Evolutionary conservation across 2,888 invertebrate genomes (phyloP).

Genomic region (Phyllotreta cruciferae): DNA sequence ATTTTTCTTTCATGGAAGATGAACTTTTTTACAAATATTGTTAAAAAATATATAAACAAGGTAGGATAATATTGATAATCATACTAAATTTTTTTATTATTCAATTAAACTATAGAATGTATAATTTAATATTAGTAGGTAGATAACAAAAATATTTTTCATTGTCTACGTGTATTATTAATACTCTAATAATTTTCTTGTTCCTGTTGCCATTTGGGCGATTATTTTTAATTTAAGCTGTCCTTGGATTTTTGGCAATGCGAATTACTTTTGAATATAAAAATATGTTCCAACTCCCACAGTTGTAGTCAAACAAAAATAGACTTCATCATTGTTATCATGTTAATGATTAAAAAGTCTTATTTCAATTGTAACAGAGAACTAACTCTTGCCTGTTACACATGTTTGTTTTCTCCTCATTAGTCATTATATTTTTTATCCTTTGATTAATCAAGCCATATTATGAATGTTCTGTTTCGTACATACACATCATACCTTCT

Average conservation of each 20-base stretch:
- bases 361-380: neutral
- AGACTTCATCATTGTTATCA: neutral
- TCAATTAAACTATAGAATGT: neutral
- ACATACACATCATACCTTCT: too few species aligned
- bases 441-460: too few species aligned
- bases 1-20: slow-evolving; percentile 32
- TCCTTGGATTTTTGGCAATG: slow-evolving; percentile 23
- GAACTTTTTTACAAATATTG: slow-evolving; percentile 40
- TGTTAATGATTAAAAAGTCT: neutral
- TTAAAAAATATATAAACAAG: slow-evolving; percentile 38
- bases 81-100: neutral
- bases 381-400: too few species aligned
- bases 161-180: neutral
- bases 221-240: slow-evolving; percentile 3
- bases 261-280: slow-evolving; percentile 17
- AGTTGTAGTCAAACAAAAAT: neutral
- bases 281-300: slow-evolving; percentile 7
- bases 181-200: slow-evolving; percentile 1
- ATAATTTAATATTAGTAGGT: neutral
- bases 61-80: slow-evolving; percentile 21
- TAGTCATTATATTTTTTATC: too few species aligned
- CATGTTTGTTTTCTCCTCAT: too few species aligned
- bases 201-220: neutral
- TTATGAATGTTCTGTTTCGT: too few species aligned
- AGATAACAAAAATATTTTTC: neutral